Evolutionary conservation across 2,113 vertebrate species (phyloP).

Genomic region (Mormyrus iriodes): DNA sequence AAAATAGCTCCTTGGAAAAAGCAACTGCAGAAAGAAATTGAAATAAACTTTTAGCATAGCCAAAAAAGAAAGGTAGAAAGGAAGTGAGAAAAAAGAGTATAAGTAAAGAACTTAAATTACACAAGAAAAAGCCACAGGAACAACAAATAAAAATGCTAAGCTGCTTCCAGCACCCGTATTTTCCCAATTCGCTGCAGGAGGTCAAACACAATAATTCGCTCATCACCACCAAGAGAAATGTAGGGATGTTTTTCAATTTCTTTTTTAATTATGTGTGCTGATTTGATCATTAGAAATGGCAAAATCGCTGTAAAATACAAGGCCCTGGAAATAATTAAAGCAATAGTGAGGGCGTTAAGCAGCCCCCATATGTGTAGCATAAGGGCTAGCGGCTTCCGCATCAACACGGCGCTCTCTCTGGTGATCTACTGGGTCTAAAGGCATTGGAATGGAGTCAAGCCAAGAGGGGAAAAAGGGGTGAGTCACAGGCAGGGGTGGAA

Average conservation of each 20-base stretch:
- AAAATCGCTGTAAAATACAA: slow-evolving; percentile 34
- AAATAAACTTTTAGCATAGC: background rate
- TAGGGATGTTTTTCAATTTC: slow-evolving; percentile 63
- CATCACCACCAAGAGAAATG: slow-evolving; percentile 70
- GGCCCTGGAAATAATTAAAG: slow-evolving; percentile 46
- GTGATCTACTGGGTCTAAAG: slow-evolving; percentile 17
- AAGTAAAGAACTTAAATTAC: slow-evolving; percentile 51
- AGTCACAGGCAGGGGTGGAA: slow-evolving; percentile 37
- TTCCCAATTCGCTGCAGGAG: slow-evolving; percentile 65
- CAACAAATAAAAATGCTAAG: slow-evolving; percentile 68
- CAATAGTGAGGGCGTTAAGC: slow-evolving; percentile 37
- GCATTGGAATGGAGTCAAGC: slow-evolving; percentile 32
- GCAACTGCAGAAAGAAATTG: background rate
- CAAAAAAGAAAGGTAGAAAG: background rate
- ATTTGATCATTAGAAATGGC: slow-evolving; percentile 60
- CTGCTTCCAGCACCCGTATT: slow-evolving; percentile 64
- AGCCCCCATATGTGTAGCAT: slow-evolving; percentile 42
- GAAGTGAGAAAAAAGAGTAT: background rate
- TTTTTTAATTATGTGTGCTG: slow-evolving; percentile 67
- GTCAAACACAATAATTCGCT: slow-evolving; percentile 69
- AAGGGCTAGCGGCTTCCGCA: slow-evolving; percentile 34
- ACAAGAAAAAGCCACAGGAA: slow-evolving; percentile 57
- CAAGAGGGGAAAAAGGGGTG: slow-evolving; percentile 41
- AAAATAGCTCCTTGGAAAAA: background rate
- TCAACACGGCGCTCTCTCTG: slow-evolving; percentile 30